Percentiles rank a stretch among this genome's conserved stretches.
Conservation (phyloP, 92 coral and sea anemone genomes). For the Diadumene lineata region DNA sequence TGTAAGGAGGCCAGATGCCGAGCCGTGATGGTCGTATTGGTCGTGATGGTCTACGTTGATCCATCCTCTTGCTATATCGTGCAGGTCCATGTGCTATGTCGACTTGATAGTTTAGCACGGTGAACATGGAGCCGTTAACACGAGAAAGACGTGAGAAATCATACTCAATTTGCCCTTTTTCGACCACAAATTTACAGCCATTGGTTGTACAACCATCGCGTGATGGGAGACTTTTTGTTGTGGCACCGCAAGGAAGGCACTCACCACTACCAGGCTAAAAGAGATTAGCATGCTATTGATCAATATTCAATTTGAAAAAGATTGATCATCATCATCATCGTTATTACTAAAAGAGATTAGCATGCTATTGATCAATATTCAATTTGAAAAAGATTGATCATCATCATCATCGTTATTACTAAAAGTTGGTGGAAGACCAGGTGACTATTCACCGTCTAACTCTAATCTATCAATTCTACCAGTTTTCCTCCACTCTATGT, state of each 20-base stretch:
- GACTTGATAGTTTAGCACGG: conserved; percentile 36
- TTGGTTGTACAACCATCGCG: conserved; percentile 63
- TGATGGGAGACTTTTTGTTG: conserved; percentile 40
- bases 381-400: no score
- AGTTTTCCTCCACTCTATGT: no score
- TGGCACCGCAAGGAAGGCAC: conserved; percentile 69
- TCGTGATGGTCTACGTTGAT: background rate
- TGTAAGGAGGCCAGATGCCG: conserved; percentile 43
- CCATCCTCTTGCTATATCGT: background rate
- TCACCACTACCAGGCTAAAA: conserved; percentile 63
- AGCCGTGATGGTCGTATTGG: background rate
- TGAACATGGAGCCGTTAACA: conserved; percentile 73
- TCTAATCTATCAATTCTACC: no score
- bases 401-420: conserved; percentile 18
- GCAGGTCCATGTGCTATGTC: background rate
- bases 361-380: no score
- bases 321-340: background rate
- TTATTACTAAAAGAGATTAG: conserved; percentile 25
- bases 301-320: no score
- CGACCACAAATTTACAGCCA: conserved; percentile 50
- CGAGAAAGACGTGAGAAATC: conserved; percentile 68
- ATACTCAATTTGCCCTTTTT: conserved; percentile 41
- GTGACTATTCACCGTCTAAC: no score
- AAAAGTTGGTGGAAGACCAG: no score
- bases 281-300: background rate